A percentile compares a stretch with the other conserved stretches of the same genome.
phyloP scores from a whole-genome alignment of 2,113 vertebrate genomes.

The Semnornis frantzii region DNA sequence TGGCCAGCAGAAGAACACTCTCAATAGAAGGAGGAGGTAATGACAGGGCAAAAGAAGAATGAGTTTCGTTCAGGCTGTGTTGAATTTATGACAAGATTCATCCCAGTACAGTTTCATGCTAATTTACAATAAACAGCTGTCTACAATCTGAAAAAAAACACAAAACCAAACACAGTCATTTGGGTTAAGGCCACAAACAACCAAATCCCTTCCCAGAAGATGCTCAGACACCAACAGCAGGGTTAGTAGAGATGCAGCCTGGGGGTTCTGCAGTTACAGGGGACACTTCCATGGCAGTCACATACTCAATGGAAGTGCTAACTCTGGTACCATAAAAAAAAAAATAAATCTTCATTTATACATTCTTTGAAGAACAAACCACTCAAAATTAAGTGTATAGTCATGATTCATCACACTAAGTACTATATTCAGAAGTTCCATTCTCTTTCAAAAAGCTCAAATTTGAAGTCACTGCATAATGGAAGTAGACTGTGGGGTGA shows the following conservation, averaged over 20 bases:
- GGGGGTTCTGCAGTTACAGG: background rate
- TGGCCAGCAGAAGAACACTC: background rate
- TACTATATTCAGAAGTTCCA: slow-evolving; percentile 37
- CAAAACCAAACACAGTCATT: too few relatives aligned
- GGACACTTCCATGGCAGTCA: accelerated
- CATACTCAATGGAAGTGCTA: background rate
- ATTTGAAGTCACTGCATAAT: slow-evolving; percentile 64
- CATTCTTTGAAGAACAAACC: background rate
- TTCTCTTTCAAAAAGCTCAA: slow-evolving; percentile 31
- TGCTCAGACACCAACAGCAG: accelerated
- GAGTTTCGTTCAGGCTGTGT: background rate
- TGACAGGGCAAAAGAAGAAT: background rate
- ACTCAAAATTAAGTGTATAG: background rate
- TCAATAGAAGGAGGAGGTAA: background rate
- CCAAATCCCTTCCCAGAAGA: background rate
- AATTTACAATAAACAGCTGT: background rate
- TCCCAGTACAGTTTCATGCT: background rate
- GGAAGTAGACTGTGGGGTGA: slow-evolving; percentile 72
- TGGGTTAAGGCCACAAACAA: background rate
- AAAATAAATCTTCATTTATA: background rate
- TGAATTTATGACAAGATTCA: background rate
- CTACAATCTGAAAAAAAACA: background rate
- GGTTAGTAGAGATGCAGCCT: background rate
- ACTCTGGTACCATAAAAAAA: background rate
- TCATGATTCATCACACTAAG: background rate